Percentiles rank a stretch among this genome's conserved stretches.
phyloP scores from a whole-genome alignment of 2,797 vertebrate genomes.

The Lithobates sylvaticus region DNA sequence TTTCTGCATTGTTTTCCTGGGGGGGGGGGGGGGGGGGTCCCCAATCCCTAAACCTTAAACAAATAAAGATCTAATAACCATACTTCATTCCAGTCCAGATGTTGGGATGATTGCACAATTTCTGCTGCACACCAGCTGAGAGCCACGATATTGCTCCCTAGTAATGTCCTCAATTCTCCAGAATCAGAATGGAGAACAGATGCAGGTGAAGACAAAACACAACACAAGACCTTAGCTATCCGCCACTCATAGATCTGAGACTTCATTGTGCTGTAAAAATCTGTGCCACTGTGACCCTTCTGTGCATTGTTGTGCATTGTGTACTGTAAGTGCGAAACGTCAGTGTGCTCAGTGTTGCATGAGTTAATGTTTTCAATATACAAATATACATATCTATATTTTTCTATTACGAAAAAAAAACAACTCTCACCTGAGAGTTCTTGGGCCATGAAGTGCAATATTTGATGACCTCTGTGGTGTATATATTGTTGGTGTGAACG shows the following conservation, averaged over 20 bases:
- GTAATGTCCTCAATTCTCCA: neutral
- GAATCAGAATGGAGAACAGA: neutral
- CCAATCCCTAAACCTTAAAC: neutral
- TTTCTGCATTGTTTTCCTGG: neutral
- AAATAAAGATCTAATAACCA: too few relatives aligned
- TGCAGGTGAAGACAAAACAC: neutral
- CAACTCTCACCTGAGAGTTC: neutral
- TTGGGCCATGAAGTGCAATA: constrained; percentile 10
- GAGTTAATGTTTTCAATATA: constrained; percentile 10
- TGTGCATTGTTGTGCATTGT: neutral
- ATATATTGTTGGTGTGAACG: neutral
- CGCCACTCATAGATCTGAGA: neutral
- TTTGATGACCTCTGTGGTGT: constrained; percentile 12
- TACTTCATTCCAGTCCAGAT: neutral
- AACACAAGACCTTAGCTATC: neutral
- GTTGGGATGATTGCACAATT: neutral
- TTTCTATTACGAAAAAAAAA: neutral
- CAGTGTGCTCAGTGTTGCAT: neutral
- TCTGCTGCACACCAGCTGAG: neutral
- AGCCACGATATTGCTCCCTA: neutral
- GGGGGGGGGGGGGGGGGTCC: too few relatives aligned
- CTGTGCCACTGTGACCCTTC: neutral
- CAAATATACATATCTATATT: constrained; percentile 4
- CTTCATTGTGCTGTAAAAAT: too few relatives aligned
- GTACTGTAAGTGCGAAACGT: neutral